phyloP scores from a whole-genome alignment of 2,888 invertebrate genomes.

The Drosophila subsilvestris region DNA sequence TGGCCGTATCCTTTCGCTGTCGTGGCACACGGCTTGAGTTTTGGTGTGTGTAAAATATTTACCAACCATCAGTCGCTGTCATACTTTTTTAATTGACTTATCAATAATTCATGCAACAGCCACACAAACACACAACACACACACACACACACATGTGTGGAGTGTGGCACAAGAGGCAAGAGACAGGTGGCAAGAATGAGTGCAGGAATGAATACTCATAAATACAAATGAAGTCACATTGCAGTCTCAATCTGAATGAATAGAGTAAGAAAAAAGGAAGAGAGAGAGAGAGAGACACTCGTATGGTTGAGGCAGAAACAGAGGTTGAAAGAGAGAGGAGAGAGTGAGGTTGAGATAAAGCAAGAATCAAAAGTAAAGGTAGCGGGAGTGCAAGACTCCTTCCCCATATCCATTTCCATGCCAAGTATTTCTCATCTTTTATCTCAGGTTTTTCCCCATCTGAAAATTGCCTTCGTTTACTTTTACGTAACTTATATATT shows the following conservation, averaged over 20 bases:
- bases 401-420: conserved; percentile 13
- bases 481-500: conserved; percentile 20
- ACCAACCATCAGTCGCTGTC: conserved; percentile 73
- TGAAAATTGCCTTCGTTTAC: conserved; percentile 25
- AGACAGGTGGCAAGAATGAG: not conserved
- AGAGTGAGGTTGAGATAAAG: conserved; percentile 15
- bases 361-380: not conserved
- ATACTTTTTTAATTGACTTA: conserved; percentile 82
- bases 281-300: conserved; percentile 5
- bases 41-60: conserved; percentile 74
- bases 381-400: no score
- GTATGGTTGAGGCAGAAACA: not conserved
- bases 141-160: conserved; percentile 6
- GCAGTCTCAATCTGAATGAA: conserved; percentile 39
- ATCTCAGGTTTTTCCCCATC: not conserved
- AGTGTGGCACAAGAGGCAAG: not conserved
- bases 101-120: conserved; percentile 78
- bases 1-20: not conserved
- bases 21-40: conserved; percentile 25
- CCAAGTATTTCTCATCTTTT: conserved; percentile 22
- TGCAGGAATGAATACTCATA: conserved; percentile 53
- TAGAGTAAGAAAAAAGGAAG: conserved; percentile 14
- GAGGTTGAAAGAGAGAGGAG: no score
- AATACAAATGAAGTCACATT: conserved; percentile 62
- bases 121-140: conserved; percentile 11